Evolutionary conservation across 2,113 vertebrate genomes (phyloP), one percentile per base, ranked within the genome.

Genomic region (Pipra filicauda): DNA sequence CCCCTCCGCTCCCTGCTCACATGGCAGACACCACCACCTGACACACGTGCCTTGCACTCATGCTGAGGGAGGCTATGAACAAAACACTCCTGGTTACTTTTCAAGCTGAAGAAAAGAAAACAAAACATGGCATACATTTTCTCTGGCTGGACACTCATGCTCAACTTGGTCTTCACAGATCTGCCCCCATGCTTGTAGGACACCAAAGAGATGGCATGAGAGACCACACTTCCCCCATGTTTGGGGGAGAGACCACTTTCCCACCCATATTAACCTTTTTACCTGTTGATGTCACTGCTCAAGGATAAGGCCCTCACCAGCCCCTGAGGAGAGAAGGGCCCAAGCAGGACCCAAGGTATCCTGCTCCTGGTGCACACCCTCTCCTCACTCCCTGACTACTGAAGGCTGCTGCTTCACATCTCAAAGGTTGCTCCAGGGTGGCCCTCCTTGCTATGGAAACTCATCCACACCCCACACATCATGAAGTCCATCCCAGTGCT

Each of bases 41-140:
- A 41, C 51, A 31, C 51, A 28, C 1, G 0, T 13, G 33, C 21
- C 33, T 23, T 15, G n/a, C 4, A 20, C 43, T 8, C 3, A 4
- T 9, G 15, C 41, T 12, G 41, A 31, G 2, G 28, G 33, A 20
- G 17, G 15, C 33, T n/a, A 12, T 1, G 22, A 75, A 66, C 33
- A 62, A 48, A 79, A 57, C 37, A 12, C 43, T 55, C 44, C 67
- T 12, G 6, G 48, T 30, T 10, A 30, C 30, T 62, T 70, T 65
- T 37, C 51, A 52, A 57, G 48, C 44, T 62, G 37, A 74, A 44
- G 20, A 66, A 73, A 74, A 44, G 20, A 66, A 73, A 64, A 67
- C 58, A 30, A 61, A 82, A 39, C 0, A 0, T 0, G 0, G 15
- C 39, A 21, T 17, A 22, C 5, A 1, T 51, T 48, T 61, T n/a